phyloP scores from a whole-genome alignment of 2,113 vertebrate genomes.

The Seriola dumerili region DNA sequence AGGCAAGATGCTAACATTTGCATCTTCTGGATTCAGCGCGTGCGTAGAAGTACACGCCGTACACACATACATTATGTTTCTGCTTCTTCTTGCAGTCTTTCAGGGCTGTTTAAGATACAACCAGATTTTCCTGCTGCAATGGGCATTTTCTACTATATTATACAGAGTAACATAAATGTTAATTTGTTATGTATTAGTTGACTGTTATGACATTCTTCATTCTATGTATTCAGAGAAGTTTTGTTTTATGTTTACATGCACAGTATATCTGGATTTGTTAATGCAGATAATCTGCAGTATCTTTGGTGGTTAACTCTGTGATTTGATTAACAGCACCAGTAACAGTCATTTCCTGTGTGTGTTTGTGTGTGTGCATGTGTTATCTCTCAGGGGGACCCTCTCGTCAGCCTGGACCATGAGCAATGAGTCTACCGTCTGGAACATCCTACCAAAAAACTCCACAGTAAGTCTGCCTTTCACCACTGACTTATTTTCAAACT shows the following conservation, averaged over 20 bases:
- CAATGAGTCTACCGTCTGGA: constrained; percentile 92
- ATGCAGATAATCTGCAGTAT: constrained; percentile 12
- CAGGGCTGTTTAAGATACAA: constrained; percentile 20
- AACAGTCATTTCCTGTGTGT: constrained; percentile 69
- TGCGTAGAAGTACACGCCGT: neutral
- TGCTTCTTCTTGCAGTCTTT: constrained; percentile 28
- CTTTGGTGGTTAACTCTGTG: constrained; percentile 38
- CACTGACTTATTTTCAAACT: constrained; percentile 52
- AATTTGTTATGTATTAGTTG: neutral
- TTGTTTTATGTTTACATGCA: neutral
- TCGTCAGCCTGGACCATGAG: constrained; percentile 91
- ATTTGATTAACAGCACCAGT: constrained; percentile 58
- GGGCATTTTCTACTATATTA: neutral
- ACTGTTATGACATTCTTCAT: neutral
- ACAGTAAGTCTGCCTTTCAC: constrained; percentile 88
- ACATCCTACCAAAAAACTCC: constrained; percentile 88
- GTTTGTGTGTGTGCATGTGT: constrained; percentile 61
- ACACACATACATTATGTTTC: constrained; percentile 25
- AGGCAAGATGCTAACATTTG: constrained; percentile 50
- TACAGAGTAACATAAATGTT: neutral
- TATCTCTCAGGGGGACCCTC: constrained; percentile 82
- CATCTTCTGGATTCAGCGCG: constrained; percentile 36
- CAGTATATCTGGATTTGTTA: neutral
- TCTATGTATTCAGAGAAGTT: neutral
- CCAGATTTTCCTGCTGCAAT: constrained; percentile 16